These are phyloP conservation scores for Xestia sexstrigata DNA, from an alignment of 2,888 invertebrate genomes.

Conservation along the genomic window DNA sequence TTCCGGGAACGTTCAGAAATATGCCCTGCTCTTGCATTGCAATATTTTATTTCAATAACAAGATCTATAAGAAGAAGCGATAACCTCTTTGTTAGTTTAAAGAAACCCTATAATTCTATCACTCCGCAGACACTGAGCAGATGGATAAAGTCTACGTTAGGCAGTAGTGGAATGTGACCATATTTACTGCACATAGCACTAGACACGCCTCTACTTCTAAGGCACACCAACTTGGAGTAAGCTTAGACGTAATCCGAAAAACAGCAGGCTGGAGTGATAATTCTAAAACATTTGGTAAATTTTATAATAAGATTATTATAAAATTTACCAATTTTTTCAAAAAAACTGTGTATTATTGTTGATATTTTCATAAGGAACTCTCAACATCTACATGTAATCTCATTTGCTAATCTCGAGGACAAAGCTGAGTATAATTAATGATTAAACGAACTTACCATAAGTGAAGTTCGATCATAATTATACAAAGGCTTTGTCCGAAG, in stretches of 20 bases:
- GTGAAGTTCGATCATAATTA: neutral
- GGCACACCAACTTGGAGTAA: neutral
- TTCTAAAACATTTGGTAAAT: neutral
- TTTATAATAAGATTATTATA: neutral
- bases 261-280: neutral
- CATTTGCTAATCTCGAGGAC: neutral
- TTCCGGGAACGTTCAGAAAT: neutral
- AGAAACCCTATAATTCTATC: neutral
- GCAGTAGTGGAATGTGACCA: neutral
- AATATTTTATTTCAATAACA: neutral
- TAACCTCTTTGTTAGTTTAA: neutral
- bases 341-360: neutral
- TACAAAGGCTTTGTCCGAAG: too few species aligned
- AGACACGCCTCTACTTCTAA: neutral
- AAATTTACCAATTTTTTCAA: neutral
- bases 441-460: neutral
- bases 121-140: neutral
- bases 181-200: neutral
- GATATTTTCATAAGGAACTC: neutral
- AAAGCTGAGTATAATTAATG: slow-evolving; percentile 1
- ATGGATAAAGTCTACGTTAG: neutral
- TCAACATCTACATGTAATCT: slow-evolving; percentile 4
- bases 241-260: neutral
- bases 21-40: neutral
- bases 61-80: neutral